Percentiles rank a stretch among this genome's conserved stretches.
These are phyloP conservation scores for Alethe diademata DNA, from an alignment of 2,113 vertebrate genomes.

Conservation along the genomic window DNA sequence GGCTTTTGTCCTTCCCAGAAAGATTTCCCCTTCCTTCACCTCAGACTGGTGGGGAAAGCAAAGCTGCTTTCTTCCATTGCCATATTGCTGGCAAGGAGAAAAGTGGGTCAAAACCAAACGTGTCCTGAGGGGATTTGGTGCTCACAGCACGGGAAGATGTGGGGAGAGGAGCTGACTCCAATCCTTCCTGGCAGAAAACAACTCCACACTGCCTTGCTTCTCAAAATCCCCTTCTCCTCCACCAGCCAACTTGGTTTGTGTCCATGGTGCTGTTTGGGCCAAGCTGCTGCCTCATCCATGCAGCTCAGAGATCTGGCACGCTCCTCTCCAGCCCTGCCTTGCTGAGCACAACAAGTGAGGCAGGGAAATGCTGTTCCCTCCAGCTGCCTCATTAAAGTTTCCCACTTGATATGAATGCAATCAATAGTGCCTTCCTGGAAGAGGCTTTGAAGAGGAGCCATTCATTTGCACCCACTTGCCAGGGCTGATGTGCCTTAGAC, in stretches of 20 bases:
- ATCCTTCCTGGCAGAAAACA: neutral
- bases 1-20: neutral
- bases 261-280: neutral
- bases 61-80: neutral
- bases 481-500: neutral
- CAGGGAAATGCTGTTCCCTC: neutral
- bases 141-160: neutral
- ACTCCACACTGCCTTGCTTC: neutral
- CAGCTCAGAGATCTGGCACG: fast-evolving
- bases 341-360: neutral
- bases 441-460: neutral
- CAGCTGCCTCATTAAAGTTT: conserved; percentile 7
- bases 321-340: neutral
- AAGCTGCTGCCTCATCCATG: neutral
- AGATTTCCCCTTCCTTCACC: neutral
- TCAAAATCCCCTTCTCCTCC: neutral
- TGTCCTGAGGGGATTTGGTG: neutral
- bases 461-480: neutral
- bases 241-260: neutral
- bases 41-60: neutral
- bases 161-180: neutral
- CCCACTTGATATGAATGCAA: neutral
- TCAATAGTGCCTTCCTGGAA: conserved; percentile 25
- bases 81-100: neutral
- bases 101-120: neutral